Evolutionary conservation across 1,140 invertebrate species (phyloP), one percentile per base, ranked within the genome.

Genomic region (Phymorhynchus buccinoides): DNA sequence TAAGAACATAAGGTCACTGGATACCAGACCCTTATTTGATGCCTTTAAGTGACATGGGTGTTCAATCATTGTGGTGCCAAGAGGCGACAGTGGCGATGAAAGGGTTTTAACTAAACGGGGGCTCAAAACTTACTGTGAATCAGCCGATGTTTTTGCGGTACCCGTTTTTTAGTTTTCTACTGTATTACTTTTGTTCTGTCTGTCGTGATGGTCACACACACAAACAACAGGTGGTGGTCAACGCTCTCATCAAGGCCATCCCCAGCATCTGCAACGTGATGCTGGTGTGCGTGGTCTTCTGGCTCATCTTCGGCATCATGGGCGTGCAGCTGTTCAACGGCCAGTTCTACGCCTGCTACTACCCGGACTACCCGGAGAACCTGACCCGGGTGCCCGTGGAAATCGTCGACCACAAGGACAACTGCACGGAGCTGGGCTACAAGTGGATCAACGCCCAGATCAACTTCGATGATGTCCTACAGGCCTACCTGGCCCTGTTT

Each of bases 391-490:
- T 92, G 0, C 39, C 87, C n/a, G 68, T 81, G 14, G 71, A 84
- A 16, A 56, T 89, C 0, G 87, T 91, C 27, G 79, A 89, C 7
- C 91, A 92, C 81, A 89, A 89, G 84, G 81, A 85, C 14, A 81
- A 90, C 4, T 93, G 91, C 84, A 97, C 80, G 7, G 85, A 66
- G 80, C 32, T 83, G 9, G 98, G 98, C 92, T 96, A 97, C 90
- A 97, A 96, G 30, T 99, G 98, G 98, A 96, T 96, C 93, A 99
- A 99, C 94, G 98, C 97, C 56, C 96, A 96, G 86, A 98, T 99
- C 96, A 99, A 99, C 94, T 99, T 99, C 94, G 98, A 99, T 94
- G 97, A 99, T 94, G 98, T 99, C 16, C 96, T 97, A 56, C 98
- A 98, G 95, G 98, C 98, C 39, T 99, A 99, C 94, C 94, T 99